Evolutionary conservation across 2,888 invertebrate genomes (phyloP), one percentile per base, ranked within the genome.

Genomic region (Apodemia zela): DNA sequence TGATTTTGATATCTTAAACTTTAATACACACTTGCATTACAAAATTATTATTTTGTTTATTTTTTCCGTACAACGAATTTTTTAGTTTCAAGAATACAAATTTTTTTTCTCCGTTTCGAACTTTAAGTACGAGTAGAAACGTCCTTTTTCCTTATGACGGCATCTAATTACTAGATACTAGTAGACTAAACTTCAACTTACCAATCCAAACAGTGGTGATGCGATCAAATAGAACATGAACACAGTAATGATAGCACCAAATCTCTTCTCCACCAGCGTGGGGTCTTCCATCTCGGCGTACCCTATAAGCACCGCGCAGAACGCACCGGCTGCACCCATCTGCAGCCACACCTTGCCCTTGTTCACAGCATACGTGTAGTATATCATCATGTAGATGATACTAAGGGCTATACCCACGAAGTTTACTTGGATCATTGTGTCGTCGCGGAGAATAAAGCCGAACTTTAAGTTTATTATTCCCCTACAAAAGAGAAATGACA

Each of bases 351-450:
- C 87, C 68, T 82, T 79, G 61, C 81, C 75, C 77, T 93, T 94
- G 63, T 92, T 83, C 8, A 92, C 84, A 0, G 95, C 86, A 75
- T 94, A 97, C 62, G 92, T 76, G 78, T 94, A 95, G 84, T 94
- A 98, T 63, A 95, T 84, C 67, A 92, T 68, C 66, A 94, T 81
- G 79, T 97, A 98, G 4, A 93, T 66, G 2, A 93, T 77, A 80
- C 96, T 97, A 61, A 96, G 85, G 0, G 93, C 83, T 66, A 96
- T 87, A 67, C 97, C 97, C 74, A 95, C 93, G 61, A 95, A 77
- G 82, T 97, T 98, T 21, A 97, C 96, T 75, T 93, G 93, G 60
- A 96, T 94, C 95, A 97, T 96, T 0, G 94, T 94, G 69, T 92
- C 84, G 77, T 98, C 97, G 59, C 93, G 89, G 66, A 97, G 89